A percentile compares a stretch with the other conserved stretches of the same genome.
Conservation (phyloP, 2,113 vertebrate species). For the Urocynchramus pylzowi region DNA sequence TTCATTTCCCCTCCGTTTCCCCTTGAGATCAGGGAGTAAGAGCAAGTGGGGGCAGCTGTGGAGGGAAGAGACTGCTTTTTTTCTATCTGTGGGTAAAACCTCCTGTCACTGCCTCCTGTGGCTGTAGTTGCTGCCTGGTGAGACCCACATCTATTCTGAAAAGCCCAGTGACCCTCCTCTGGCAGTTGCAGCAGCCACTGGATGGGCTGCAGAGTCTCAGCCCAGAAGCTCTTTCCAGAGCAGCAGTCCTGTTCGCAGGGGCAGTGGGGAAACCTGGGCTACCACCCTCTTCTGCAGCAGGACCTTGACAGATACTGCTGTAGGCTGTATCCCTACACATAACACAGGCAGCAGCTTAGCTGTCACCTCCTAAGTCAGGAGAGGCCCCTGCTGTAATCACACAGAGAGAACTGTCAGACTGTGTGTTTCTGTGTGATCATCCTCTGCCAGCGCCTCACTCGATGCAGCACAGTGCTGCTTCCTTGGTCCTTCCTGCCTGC, state of each 20-base stretch:
- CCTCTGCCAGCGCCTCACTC: background rate
- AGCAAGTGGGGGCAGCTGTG: background rate
- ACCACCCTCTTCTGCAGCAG: background rate
- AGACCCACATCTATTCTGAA: background rate
- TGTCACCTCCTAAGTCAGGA: background rate
- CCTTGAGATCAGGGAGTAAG: background rate
- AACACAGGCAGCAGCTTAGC: background rate
- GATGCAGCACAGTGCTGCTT: background rate
- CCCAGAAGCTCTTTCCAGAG: background rate
- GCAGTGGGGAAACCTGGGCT: background rate
- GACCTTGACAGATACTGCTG: background rate
- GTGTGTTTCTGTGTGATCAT: background rate
- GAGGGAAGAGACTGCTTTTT: background rate
- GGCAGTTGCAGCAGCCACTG: background rate
- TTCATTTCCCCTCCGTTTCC: background rate
- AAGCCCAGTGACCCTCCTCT: background rate
- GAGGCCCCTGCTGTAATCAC: background rate
- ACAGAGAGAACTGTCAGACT: background rate
- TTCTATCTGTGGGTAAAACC: background rate
- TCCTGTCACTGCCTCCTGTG: background rate
- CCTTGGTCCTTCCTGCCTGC: background rate
- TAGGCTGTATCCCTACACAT: rapidly evolving
- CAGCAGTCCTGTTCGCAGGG: background rate
- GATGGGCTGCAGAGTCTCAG: background rate
- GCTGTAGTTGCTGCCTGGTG: background rate